phyloP scores from a whole-genome alignment of 2,888 invertebrate species.

The Tribolium freemani region DNA sequence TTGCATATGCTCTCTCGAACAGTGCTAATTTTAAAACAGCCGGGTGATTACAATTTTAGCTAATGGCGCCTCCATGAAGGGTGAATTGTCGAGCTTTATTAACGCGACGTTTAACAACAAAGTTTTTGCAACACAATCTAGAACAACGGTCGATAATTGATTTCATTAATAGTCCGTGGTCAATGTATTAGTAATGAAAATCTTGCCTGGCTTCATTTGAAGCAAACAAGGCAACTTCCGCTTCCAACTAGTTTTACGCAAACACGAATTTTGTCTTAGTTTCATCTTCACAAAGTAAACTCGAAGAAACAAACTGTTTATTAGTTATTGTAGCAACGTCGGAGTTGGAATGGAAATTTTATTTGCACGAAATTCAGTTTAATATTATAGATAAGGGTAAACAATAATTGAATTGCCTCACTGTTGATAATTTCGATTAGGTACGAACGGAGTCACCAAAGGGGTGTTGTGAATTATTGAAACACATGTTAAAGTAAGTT shows the following conservation, averaged over 20 bases:
- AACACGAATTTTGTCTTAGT: no score
- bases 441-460: slow-evolving; percentile 30
- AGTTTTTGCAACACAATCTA: not conserved
- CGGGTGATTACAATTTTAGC: slow-evolving; percentile 47
- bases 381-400: slow-evolving; percentile 26
- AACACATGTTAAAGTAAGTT: slow-evolving; percentile 41
- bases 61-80: slow-evolving; percentile 42
- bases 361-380: no score
- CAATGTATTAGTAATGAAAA: not conserved
- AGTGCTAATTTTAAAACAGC: slow-evolving; percentile 49
- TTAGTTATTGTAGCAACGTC: no score
- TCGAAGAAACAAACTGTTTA: no score
- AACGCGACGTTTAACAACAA: not conserved
- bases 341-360: no score
- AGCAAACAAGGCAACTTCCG: no score
- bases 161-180: not conserved
- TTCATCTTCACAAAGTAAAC: no score
- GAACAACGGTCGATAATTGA: not conserved
- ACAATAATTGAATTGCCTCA: slow-evolving; percentile 34
- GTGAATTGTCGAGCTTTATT: slow-evolving; percentile 33
- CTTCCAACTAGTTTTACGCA: no score
- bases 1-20: slow-evolving; percentile 48
- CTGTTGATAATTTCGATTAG: slow-evolving; percentile 40
- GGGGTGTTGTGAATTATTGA: slow-evolving; percentile 40
- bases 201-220: no score